Conservation (phyloP, 2,888 invertebrate species). For the Perithous albicinctus region DNA sequence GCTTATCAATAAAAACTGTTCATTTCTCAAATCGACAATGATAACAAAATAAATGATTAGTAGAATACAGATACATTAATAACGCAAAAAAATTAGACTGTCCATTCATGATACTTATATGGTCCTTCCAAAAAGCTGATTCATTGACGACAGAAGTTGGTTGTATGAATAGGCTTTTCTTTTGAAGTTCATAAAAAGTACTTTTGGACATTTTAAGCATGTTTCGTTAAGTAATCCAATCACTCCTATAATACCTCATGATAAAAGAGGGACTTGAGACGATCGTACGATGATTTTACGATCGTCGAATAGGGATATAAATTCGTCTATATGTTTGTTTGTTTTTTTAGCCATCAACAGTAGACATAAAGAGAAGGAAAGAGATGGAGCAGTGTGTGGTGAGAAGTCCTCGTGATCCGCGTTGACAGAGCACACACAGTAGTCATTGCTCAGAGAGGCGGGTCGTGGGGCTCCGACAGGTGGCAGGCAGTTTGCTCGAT, state of each 20-base stretch:
- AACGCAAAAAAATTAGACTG: too few species aligned
- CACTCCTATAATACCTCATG: conserved; percentile 17
- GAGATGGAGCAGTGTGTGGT: conserved; percentile 41
- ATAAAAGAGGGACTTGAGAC: conserved; percentile 27
- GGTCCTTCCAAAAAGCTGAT: too few species aligned
- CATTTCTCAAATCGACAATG: too few species aligned
- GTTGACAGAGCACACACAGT: conserved; percentile 42
- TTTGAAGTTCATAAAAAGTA: too few species aligned
- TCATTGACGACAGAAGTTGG: too few species aligned
- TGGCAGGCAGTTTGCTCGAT: conserved; percentile 84
- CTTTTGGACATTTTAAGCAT: too few species aligned
- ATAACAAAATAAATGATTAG: too few species aligned
- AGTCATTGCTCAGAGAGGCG: conserved; percentile 61
- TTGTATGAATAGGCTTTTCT: too few species aligned
- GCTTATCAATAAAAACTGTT: too few species aligned
- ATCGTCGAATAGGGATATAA: conserved; percentile 55
- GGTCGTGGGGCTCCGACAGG: conserved; percentile 83
- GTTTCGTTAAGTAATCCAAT: too few species aligned
- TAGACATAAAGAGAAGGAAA: conserved; percentile 1
- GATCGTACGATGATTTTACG: conserved; percentile 52
- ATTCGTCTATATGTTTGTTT: conserved; percentile 47
- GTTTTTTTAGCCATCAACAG: conserved; percentile 56
- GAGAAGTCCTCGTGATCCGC: conserved; percentile 54
- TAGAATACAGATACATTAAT: too few species aligned
- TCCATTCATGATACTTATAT: too few species aligned